A percentile compares a stretch with the other conserved stretches of the same genome.
phyloP scores from a whole-genome alignment of 2,888 invertebrate species.

The Melipona beecheii region DNA sequence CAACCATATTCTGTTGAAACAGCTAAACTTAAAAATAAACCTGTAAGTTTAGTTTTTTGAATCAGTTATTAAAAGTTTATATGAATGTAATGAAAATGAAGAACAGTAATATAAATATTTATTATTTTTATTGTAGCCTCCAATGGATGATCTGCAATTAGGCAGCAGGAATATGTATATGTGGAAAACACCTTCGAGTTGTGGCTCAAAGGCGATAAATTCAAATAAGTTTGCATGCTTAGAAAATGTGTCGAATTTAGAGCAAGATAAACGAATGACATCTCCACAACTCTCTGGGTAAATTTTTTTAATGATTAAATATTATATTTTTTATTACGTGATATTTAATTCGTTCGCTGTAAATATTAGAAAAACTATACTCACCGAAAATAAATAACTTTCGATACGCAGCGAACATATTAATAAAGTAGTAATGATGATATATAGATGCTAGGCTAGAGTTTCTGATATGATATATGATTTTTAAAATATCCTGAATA shows the following conservation, averaged over 20 bases:
- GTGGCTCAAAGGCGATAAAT: constrained; percentile 77
- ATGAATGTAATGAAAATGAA: background rate
- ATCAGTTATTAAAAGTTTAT: background rate
- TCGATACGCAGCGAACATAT: too few relatives aligned
- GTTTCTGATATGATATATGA: constrained; percentile 77
- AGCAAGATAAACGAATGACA: constrained; percentile 77
- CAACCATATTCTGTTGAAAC: constrained; percentile 84
- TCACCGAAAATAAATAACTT: too few relatives aligned
- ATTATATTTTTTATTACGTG: background rate
- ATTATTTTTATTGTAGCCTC: constrained; percentile 76
- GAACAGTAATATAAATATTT: background rate
- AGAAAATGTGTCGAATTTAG: constrained; percentile 81
- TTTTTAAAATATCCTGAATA: constrained; percentile 46
- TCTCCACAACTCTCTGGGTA: constrained; percentile 79
- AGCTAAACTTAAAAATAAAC: constrained; percentile 85
- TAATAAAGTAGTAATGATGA: constrained; percentile 59
- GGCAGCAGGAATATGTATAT: constrained; percentile 83
- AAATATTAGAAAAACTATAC: too few relatives aligned
- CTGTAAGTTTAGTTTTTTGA: constrained; percentile 77
- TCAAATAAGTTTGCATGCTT: constrained; percentile 85
- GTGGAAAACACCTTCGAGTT: constrained; percentile 70
- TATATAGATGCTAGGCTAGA: constrained; percentile 75
- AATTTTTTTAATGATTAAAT: constrained; percentile 37
- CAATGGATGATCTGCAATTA: constrained; percentile 83
- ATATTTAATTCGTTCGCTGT: constrained; percentile 1